Percentiles rank a stretch among this genome's conserved stretches.
Evolutionary conservation across 2,888 invertebrate genomes (phyloP).

Genomic region (Imbricaverruca yamaguchii): DNA sequence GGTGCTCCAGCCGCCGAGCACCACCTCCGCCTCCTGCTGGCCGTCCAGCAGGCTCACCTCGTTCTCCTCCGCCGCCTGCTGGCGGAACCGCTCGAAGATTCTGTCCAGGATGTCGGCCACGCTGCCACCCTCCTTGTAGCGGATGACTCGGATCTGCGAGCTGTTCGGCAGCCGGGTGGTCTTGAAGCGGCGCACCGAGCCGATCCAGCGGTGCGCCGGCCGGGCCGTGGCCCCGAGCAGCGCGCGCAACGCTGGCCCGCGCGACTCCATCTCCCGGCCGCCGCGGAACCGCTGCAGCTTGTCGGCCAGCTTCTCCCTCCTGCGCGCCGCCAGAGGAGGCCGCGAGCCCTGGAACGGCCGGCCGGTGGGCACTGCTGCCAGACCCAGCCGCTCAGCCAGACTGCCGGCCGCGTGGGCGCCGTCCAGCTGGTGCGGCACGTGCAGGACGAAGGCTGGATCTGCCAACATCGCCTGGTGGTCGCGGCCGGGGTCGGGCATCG

Average conservation of each 20-base stretch:
- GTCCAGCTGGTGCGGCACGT: background rate
- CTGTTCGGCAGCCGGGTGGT: constrained; percentile 27
- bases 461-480: too few species aligned
- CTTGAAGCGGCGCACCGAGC: background rate
- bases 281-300: constrained; percentile 7
- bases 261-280: background rate
- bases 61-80: background rate
- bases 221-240: background rate
- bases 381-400: background rate
- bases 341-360: background rate
- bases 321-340: background rate
- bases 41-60: background rate
- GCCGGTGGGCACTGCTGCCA: background rate
- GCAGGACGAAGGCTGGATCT: too few species aligned
- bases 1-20: background rate
- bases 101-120: constrained; percentile 36
- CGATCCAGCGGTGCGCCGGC: background rate
- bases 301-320: background rate
- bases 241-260: background rate
- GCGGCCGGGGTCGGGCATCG: too few species aligned
- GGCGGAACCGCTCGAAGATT: constrained; percentile 30
- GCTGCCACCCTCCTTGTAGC: constrained; percentile 34
- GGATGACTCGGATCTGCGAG: constrained; percentile 36
- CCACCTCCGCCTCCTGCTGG: background rate
- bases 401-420: background rate